These are phyloP conservation scores for Heliconius aoede DNA, from an alignment of 2,888 invertebrate species.

Conservation along the genomic window DNA sequence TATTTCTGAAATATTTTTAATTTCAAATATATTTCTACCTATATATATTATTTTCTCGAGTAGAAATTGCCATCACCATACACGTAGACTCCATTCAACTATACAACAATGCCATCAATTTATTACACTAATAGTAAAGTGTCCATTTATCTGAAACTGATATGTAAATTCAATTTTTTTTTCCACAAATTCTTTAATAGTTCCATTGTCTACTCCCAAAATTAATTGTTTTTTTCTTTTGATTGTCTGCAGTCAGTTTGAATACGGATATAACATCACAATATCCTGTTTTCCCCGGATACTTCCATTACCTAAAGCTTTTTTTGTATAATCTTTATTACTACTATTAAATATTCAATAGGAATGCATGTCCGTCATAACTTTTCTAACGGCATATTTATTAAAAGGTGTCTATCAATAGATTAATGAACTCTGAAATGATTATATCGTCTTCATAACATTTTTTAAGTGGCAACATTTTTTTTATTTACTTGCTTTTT, in stretches of 20 bases:
- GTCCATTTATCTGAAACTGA: not conserved
- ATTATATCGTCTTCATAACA: not conserved
- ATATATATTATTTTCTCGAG: not conserved
- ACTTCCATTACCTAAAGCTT: slow-evolving; percentile 20
- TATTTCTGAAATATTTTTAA: too few species aligned
- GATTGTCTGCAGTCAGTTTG: not conserved
- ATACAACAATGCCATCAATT: not conserved
- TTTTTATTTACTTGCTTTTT: not conserved
- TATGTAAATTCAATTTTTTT: slow-evolving; percentile 14
- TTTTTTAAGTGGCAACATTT: not conserved
- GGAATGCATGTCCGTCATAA: slow-evolving; percentile 23
- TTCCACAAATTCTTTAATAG: slow-evolving; percentile 11
- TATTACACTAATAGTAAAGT: not conserved
- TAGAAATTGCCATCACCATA: not conserved
- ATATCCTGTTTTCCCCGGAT: slow-evolving; percentile 38
- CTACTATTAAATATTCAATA: slow-evolving; percentile 27
- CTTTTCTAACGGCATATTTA: slow-evolving; percentile 31
- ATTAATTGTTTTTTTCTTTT: not conserved
- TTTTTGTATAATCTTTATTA: slow-evolving; percentile 34
- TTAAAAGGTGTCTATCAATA: slow-evolving; percentile 7
- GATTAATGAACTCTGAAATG: slow-evolving; percentile 20
- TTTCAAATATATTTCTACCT: too few species aligned
- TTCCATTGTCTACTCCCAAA: not conserved
- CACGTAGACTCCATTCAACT: not conserved
- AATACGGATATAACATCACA: slow-evolving; percentile 7